phyloP scores from a whole-genome alignment of 2,113 vertebrate genomes.

The Danio rerio region DNA sequence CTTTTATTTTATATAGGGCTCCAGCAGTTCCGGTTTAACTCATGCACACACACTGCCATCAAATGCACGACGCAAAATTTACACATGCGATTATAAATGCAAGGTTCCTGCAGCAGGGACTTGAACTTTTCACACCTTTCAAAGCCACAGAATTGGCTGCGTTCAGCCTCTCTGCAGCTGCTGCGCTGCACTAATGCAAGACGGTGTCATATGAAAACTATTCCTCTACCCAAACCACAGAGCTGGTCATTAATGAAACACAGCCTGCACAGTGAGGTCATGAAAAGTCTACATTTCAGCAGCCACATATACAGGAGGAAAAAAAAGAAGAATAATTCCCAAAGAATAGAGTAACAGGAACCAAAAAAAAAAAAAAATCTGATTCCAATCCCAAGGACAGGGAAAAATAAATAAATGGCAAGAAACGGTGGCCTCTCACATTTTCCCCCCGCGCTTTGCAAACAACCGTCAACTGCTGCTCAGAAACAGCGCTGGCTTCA shows the following conservation, averaged over 20 bases:
- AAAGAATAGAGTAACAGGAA: slow-evolving; percentile 89
- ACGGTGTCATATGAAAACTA: slow-evolving; percentile 98
- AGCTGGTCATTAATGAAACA: slow-evolving; percentile 97
- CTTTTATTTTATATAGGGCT: slow-evolving; percentile 73
- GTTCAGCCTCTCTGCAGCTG: slow-evolving; percentile 94
- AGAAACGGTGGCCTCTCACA: slow-evolving; percentile 80
- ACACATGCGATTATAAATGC: slow-evolving; percentile 76
- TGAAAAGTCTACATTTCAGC: slow-evolving; percentile 96
- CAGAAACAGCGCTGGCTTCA: slow-evolving; percentile 82
- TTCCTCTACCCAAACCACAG: slow-evolving; percentile 90
- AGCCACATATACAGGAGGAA: slow-evolving; percentile 79
- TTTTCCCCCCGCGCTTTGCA: slow-evolving; percentile 87
- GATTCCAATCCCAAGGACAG: slow-evolving; percentile 86
- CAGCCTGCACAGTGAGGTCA: slow-evolving; percentile 95
- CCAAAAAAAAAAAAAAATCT: slow-evolving; percentile 80
- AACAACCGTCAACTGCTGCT: slow-evolving; percentile 87
- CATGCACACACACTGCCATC: slow-evolving; percentile 5
- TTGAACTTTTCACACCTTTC: slow-evolving; percentile 97
- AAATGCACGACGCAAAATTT: background rate
- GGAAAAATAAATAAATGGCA: slow-evolving; percentile 82
- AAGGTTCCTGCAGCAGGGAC: slow-evolving; percentile 85
- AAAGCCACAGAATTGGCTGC: slow-evolving; percentile 92
- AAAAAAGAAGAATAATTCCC: slow-evolving; percentile 64
- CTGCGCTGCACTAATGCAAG: slow-evolving; percentile 83
- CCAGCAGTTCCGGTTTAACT: slow-evolving; percentile 79